Percentiles rank a stretch among this genome's conserved stretches.
phyloP scores from a whole-genome alignment of 2,888 invertebrate species.

The Meloe dianella region DNA sequence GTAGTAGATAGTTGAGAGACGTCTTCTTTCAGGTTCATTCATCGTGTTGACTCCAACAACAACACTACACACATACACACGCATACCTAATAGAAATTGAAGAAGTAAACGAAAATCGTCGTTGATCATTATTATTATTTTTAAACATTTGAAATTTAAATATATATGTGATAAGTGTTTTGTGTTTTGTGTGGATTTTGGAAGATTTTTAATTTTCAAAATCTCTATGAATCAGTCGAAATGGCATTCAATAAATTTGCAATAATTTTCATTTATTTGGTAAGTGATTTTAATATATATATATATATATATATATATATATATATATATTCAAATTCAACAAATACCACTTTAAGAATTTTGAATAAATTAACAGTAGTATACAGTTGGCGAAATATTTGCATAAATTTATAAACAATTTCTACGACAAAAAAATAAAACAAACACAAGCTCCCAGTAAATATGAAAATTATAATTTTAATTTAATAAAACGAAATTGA shows the following conservation, averaged over 20 bases:
- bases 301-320: too few relatives aligned
- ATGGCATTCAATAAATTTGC: neutral
- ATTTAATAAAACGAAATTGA: neutral
- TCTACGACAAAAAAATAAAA: neutral
- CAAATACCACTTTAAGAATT: neutral
- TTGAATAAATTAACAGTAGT: neutral
- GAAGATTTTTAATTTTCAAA: neutral
- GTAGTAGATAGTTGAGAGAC: neutral
- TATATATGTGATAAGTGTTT: neutral
- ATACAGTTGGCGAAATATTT: neutral
- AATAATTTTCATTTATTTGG: neutral
- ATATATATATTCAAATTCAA: neutral
- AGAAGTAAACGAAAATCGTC: neutral
- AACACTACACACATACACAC: neutral
- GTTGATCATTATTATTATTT: neutral
- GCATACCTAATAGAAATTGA: neutral
- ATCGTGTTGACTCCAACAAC: conserved; percentile 3
- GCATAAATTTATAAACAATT: neutral
- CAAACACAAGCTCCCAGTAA: neutral
- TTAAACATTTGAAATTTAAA: neutral
- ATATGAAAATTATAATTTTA: neutral
- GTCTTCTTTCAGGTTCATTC: conserved; percentile 12
- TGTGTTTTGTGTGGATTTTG: neutral
- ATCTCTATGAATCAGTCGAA: neutral
- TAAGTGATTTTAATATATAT: too few relatives aligned